Evolutionary conservation across 2,888 invertebrate species (phyloP).

Genomic region (Scelioninae gen. 1): DNA sequence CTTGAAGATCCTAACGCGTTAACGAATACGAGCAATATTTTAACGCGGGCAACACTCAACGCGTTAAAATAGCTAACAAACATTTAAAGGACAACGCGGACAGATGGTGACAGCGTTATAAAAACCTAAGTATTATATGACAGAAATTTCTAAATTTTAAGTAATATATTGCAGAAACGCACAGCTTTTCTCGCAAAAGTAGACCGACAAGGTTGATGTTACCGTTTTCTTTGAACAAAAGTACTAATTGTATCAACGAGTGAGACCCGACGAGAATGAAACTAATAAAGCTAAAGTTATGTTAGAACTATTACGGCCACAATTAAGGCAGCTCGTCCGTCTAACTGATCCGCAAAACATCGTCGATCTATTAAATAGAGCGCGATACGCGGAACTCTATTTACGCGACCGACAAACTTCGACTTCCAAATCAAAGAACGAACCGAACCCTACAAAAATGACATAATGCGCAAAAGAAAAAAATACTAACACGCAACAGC

Average conservation of each 20-base stretch:
- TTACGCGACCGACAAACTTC: too few species aligned
- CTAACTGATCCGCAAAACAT: conserved; percentile 16
- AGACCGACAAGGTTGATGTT: conserved; percentile 13
- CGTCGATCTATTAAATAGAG: not conserved
- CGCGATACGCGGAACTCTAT: too few species aligned
- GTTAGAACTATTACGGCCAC: conserved; percentile 11
- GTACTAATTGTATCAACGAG: conserved; percentile 20
- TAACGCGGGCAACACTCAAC: not conserved
- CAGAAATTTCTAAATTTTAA: conserved; percentile 18
- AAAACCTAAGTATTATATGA: conserved; percentile 5
- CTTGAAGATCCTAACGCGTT: conserved; percentile 35
- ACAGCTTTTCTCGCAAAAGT: conserved; percentile 16
- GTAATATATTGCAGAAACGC: conserved; percentile 8
- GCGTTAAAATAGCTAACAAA: not conserved
- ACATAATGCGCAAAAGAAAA: too few species aligned
- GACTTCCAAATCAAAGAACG: too few species aligned
- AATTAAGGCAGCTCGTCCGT: not conserved
- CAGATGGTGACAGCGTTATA: conserved; percentile 42
- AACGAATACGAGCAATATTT: conserved; percentile 37
- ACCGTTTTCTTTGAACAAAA: conserved; percentile 25
- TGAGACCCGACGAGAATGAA: conserved; percentile 24
- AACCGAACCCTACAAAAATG: too few species aligned
- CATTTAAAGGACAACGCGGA: conserved; percentile 14
- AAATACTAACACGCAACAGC: too few species aligned
- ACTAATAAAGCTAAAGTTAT: not conserved